A percentile compares a stretch with the other conserved stretches of the same genome.
Evolutionary conservation across 2,888 invertebrate species (phyloP).

Genomic region (Sipha maydis): DNA sequence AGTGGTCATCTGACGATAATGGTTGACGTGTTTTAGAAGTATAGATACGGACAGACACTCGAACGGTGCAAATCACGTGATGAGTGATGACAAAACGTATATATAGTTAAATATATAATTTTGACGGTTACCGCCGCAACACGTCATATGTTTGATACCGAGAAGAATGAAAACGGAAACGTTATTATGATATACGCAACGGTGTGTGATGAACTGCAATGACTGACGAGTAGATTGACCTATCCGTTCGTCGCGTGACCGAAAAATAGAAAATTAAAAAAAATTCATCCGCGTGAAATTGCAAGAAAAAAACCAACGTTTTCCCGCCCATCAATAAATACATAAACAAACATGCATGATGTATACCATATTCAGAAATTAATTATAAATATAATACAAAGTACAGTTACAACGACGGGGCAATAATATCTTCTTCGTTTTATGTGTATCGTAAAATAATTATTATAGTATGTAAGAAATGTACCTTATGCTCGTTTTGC

Average conservation of each 20-base stretch:
- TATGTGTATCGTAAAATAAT: too few relatives aligned
- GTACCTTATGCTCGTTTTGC: too few relatives aligned
- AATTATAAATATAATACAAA: neutral
- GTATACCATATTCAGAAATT: neutral
- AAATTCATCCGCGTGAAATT: neutral
- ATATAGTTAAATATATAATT: neutral
- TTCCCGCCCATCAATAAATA: neutral
- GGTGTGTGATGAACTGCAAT: neutral
- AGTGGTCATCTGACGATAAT: too few relatives aligned
- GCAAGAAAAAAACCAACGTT: neutral
- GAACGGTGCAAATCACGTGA: neutral
- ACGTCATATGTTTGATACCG: neutral
- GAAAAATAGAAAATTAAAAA: neutral
- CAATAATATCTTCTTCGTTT: too few relatives aligned
- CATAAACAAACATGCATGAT: neutral
- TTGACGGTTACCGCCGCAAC: neutral
- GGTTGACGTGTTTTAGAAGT: neutral
- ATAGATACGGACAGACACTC: neutral
- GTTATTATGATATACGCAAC: neutral
- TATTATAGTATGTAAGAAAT: neutral
- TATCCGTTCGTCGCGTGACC: neutral
- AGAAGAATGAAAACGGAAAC: neutral
- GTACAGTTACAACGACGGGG: neutral
- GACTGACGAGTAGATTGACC: neutral
- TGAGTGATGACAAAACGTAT: neutral